These are phyloP conservation scores for Nemotelus pantherinus DNA, from an alignment of 2,888 invertebrate genomes.

Conservation along the genomic window DNA sequence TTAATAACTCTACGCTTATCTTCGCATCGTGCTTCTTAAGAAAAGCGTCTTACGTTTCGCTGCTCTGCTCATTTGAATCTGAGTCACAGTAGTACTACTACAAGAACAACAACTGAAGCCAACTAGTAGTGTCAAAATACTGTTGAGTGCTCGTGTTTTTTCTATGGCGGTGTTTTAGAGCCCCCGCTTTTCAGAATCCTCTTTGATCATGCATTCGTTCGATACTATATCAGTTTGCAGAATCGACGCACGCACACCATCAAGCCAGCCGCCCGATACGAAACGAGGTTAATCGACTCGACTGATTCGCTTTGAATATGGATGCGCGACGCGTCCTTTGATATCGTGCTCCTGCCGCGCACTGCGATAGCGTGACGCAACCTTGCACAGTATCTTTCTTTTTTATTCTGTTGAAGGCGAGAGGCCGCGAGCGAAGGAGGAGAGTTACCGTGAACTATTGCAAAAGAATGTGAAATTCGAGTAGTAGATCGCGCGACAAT, in stretches of 20 bases:
- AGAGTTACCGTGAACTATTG: slow-evolving; percentile 10
- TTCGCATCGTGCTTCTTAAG: too few relatives aligned
- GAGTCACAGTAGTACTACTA: too few relatives aligned
- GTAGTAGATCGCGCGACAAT: neutral
- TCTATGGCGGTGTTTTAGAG: neutral
- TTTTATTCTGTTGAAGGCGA: too few relatives aligned
- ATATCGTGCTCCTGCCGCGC: neutral
- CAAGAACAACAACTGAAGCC: too few relatives aligned
- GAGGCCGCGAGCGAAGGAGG: neutral
- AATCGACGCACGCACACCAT: slow-evolving; percentile 6
- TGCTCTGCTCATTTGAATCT: too few relatives aligned
- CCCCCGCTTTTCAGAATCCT: slow-evolving; percentile 2
- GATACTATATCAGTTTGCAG: neutral
- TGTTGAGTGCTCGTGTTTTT: neutral
- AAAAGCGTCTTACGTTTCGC: too few relatives aligned
- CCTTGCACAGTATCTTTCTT: too few relatives aligned
- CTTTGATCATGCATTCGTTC: slow-evolving; percentile 15
- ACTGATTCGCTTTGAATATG: neutral
- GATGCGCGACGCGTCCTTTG: slow-evolving; percentile 10
- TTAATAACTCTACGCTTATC: too few relatives aligned
- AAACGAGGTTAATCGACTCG: slow-evolving; percentile 25
- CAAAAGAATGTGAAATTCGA: neutral
- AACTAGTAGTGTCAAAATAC: neutral
- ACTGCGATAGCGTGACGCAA: neutral
- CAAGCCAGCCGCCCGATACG: neutral